Evolutionary conservation across 2,888 invertebrate species (phyloP), one percentile per base, ranked within the genome.

Genomic region (Volucella inflata): DNA sequence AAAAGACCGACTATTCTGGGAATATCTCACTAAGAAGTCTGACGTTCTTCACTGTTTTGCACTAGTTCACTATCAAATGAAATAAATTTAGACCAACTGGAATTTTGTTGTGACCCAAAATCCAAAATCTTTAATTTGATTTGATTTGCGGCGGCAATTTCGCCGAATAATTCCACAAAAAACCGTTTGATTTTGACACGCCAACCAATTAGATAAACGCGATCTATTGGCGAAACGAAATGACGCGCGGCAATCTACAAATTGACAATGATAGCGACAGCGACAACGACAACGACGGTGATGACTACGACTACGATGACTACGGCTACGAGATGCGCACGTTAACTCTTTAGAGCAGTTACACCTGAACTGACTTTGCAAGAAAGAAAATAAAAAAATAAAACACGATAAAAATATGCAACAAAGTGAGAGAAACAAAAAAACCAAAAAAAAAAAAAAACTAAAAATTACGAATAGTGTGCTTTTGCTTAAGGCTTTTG

Each of bases 301-400:
- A 62, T 59, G 59, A 50, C 16, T 38, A 50, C 2, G 14, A 50
- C 16, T 10, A 65, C 48, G 17, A 40, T 50, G 50, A 68, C 67
- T 36, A 64, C 64, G 76, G 60, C 76, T 17, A 40, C 16, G 57
- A 59, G 78, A 85, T 81, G 82, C 77, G 82, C 87, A 87, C 87
- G 87, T 87, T 87, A 78, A 74, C 87, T 87, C 87, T 77, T 78
- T 74, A 55, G 70, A 87, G 82, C 87, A 70, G 87, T 82, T 87
- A 87, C 81, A 87, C 81, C 87, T 87, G 87, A 87, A 87, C 87
- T 87, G 76, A 82, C 77, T 78, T 74, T 76, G 74, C 68, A 62
- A 77, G 67, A 84, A 51, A 30, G 30, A 70, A 64, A 55, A 76
- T 75, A 75, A 53, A 51, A 79, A 74, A 77, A 70, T 59, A 70